Base-by-base conservation (phyloP, 2,797 vertebrate species). In the Taenioides sp. region DNA sequence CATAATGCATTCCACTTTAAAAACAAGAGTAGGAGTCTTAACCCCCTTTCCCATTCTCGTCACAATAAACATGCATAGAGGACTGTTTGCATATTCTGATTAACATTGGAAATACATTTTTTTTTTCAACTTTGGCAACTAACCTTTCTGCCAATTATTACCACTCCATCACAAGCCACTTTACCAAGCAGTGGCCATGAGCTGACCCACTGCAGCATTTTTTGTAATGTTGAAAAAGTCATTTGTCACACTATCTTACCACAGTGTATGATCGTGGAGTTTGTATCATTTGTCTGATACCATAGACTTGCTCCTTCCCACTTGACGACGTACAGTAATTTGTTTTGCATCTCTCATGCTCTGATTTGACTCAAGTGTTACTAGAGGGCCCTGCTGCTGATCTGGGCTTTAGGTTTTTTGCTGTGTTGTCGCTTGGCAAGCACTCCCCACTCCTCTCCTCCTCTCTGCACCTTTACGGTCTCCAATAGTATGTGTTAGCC, bases 371-470 rank as follows among this genome's bases (percentile, higher is more conserved):
- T 68, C 67, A 75, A 75, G 60, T 70, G 28, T 67, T 62, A 37
- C 52, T 31, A 71, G 54, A 69, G 77, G 69, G 69, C 40, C 25
- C 14, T 34, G 28, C 20, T 70, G 65, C 79, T 65, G 80, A 77
- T 63, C 74, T 70, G 61, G 47, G 76, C 68, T 74, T 59, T 66
- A 5, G 7, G 25, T n/a, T 49, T n/a, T 49, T 80, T 83, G 80
- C 84, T 81, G 76, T 34, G 67, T 20, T 70, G 54, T 17, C 71
- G 69, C 77, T 79, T 67, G 71, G 75, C 74, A 68, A 79, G 82
- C 74, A 69, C 63, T 67, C 52, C 57, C 25, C 62, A 2, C 52
- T 66, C 34, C 37, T 63, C 61, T 43, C 20, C 60, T 34, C 20
- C n/a, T 22, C 61, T 43, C 61, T 65, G 37, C 10, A 12, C 40